Evolutionary conservation across 2,888 invertebrate genomes (phyloP), one percentile per base, ranked within the genome.

Genomic region (Sarcophaga caerulescens): DNA sequence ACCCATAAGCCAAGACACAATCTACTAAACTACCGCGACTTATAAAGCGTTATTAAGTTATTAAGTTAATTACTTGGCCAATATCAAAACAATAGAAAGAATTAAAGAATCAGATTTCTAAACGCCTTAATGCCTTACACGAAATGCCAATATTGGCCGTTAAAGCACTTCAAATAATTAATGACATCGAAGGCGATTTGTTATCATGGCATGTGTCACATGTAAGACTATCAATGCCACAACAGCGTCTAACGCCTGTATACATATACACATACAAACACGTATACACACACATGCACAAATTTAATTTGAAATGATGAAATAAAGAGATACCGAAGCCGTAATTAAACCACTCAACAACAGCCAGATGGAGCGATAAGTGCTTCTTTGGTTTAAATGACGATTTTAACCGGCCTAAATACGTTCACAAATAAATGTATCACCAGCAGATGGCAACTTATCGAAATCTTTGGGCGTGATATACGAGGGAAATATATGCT

Each of bases 381-480:
- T 52, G 44, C 4, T 19, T 19, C 35, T 21, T 60, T 19, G 21
- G 63, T 21, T 21, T 23, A 35, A 35, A 35, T 45, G 44, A 12
- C 10, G 23, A 59, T 10, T 60, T 23, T 21, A 35, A 76, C 59
- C 57, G 21, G 44, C 44, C 63, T 17, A 21, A 57, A 65, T 19
- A 21, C 21, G 17, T 11, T 52, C 35, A 35, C 10, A 65, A 76
- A 11, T 1, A 14, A n/a, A 19, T 59, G 59, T 76, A 44, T 68
- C 76, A 47, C 52, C 12, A 52, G 17, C 52, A 68, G 66, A 44
- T 59, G 59, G 66, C 23, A 57, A 3, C 17, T 19, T 44, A 45
- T 17, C 10, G 19, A 4, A 71, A 66, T 19, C 21, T 17, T 12
- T n/a, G 52, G 75, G 63, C 52, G 57, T 71, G 65, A 21, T 79